Evolutionary conservation across 2,888 invertebrate species (phyloP).

Genomic region (Willowsia nigromaculata): DNA sequence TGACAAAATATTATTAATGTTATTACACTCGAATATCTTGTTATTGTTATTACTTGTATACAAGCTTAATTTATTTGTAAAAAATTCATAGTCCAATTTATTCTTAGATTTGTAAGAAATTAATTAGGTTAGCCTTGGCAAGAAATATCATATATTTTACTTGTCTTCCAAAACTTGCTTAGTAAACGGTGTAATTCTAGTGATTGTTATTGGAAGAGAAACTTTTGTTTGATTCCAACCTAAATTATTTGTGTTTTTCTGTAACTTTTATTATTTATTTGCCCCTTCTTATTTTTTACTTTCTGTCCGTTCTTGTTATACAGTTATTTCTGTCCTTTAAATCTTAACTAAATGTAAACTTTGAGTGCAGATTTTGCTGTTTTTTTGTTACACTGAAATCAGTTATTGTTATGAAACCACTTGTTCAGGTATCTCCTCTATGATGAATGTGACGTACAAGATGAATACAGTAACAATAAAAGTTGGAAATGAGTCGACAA

Average conservation of each 20-base stretch:
- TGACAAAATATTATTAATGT: slow-evolving; percentile 21
- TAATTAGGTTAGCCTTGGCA: not conserved
- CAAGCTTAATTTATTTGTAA: slow-evolving; percentile 31
- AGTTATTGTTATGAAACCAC: slow-evolving; percentile 5
- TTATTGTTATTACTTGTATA: slow-evolving; percentile 24
- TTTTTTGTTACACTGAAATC: not conserved
- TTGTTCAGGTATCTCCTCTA: slow-evolving; percentile 4
- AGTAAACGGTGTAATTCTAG: slow-evolving; percentile 45
- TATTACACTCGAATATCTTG: not conserved
- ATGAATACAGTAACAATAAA: slow-evolving; percentile 16
- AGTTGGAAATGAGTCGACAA: slow-evolving; percentile 8
- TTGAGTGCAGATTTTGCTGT: not conserved
- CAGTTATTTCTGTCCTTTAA: slow-evolving; percentile 16
- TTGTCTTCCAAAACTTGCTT: slow-evolving; percentile 23
- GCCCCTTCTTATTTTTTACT: not conserved
- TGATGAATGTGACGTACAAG: slow-evolving; percentile 35
- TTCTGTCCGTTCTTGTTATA: slow-evolving; percentile 21
- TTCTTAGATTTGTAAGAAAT: not conserved
- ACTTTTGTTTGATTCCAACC: not conserved
- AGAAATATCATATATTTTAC: not conserved
- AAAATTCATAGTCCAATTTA: slow-evolving; percentile 12
- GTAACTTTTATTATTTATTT: slow-evolving; percentile 25
- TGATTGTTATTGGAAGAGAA: slow-evolving; percentile 16
- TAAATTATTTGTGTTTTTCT: slow-evolving; percentile 15
- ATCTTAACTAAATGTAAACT: not conserved